Evolutionary conservation across 2,113 vertebrate genomes (phyloP).

Genomic region (Nibea albiflora): DNA sequence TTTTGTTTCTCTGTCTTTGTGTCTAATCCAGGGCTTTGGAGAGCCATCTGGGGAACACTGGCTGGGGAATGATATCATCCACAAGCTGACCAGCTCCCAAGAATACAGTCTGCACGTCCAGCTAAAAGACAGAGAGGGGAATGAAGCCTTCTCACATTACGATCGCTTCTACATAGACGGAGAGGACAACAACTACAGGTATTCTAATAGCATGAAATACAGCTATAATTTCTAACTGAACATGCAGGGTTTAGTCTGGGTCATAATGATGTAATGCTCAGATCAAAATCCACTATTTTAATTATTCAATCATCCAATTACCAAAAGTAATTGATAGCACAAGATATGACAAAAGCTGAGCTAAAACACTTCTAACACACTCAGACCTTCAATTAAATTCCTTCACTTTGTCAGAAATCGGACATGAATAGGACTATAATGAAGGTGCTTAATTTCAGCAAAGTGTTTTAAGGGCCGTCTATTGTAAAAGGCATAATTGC

Average conservation of each 20-base stretch:
- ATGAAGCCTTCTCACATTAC: slow-evolving; percentile 85
- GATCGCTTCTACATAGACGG: slow-evolving; percentile 82
- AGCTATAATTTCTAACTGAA: neutral
- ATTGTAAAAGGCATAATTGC: slow-evolving; percentile 36
- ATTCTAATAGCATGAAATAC: slow-evolving; percentile 6
- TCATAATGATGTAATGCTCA: neutral
- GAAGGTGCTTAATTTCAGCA: slow-evolving; percentile 19
- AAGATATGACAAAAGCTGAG: neutral
- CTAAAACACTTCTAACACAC: slow-evolving; percentile 13
- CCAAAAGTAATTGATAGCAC: neutral
- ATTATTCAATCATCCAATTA: slow-evolving; percentile 4
- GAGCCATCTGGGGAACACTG: slow-evolving; percentile 86
- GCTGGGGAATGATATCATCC: slow-evolving; percentile 88
- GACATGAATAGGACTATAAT: slow-evolving; percentile 32
- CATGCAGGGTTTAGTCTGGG: neutral
- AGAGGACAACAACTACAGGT: slow-evolving; percentile 88
- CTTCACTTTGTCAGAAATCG: slow-evolving; percentile 26
- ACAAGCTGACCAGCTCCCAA: slow-evolving; percentile 82
- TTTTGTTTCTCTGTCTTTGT: slow-evolving; percentile 64
- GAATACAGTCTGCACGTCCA: slow-evolving; percentile 84
- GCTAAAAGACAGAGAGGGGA: slow-evolving; percentile 84
- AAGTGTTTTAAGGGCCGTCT: slow-evolving; percentile 31
- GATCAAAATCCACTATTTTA: neutral
- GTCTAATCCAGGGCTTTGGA: slow-evolving; percentile 85
- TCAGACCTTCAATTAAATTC: slow-evolving; percentile 8